A percentile compares a stretch with the other conserved stretches of the same genome.
Conservation (phyloP, 2,888 invertebrate genomes). For the Drymonia ruficornis region DNA sequence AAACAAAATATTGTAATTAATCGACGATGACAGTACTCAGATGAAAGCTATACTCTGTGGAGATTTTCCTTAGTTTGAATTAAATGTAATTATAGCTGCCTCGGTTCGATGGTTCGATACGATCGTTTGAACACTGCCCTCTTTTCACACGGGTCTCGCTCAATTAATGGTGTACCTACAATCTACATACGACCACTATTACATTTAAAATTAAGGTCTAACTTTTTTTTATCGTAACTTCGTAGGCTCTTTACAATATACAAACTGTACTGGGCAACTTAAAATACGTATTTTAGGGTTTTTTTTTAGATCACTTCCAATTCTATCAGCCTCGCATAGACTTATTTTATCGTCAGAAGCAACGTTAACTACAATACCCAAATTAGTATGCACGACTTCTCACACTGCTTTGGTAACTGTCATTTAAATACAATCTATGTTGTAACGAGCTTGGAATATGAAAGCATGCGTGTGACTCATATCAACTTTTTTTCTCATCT, state of each 20-base stretch:
- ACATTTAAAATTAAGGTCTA: too few species aligned
- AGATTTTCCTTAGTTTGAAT: background rate
- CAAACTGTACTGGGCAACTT: too few species aligned
- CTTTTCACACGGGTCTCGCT: constrained; percentile 66
- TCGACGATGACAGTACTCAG: background rate
- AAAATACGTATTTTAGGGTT: too few species aligned
- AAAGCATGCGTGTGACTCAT: constrained; percentile 42
- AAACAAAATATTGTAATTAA: background rate
- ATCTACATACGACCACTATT: too few species aligned
- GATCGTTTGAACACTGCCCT: constrained; percentile 56
- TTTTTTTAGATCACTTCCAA: too few species aligned
- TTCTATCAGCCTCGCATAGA: background rate
- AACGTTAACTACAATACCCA: background rate
- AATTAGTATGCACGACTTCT: constrained; percentile 10
- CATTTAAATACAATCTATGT: constrained; percentile 18
- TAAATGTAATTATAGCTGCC: constrained; percentile 32
- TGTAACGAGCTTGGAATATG: constrained; percentile 24
- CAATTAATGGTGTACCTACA: constrained; percentile 33
- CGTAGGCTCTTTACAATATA: too few species aligned
- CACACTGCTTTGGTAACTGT: constrained; percentile 3
- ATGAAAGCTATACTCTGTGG: background rate
- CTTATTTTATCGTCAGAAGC: background rate
- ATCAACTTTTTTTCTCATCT: constrained; percentile 31
- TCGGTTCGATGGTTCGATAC: constrained; percentile 58
- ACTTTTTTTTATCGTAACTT: too few species aligned